These are phyloP conservation scores for Babyrousa celebensis DNA, from an alignment of 2,797 vertebrate genomes.

Conservation along the genomic window DNA sequence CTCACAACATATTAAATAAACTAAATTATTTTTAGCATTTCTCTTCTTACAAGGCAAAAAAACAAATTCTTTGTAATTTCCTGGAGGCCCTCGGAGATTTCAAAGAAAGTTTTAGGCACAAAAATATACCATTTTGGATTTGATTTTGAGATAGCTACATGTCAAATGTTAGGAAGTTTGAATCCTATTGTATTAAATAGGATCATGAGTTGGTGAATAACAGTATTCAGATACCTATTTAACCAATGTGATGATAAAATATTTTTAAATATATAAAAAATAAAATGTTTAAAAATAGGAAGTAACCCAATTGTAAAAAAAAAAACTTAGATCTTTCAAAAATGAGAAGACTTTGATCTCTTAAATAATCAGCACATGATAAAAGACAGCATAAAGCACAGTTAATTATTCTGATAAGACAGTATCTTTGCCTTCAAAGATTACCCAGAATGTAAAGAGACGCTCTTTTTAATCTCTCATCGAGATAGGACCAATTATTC, in stretches of 20 bases:
- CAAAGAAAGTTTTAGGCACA: background rate
- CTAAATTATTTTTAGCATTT: conserved; percentile 1
- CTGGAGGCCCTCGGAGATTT: no score
- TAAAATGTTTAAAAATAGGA: background rate
- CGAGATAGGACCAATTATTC: background rate
- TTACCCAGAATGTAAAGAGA: background rate
- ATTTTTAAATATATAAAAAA: background rate
- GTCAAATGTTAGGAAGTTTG: background rate
- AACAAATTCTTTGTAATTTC: conserved; percentile 15
- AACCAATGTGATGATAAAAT: background rate
- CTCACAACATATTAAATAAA: background rate
- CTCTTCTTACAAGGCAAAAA: background rate
- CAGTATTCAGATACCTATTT: background rate
- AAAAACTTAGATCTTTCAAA: background rate
- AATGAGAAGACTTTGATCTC: background rate
- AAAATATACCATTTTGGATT: background rate
- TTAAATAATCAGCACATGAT: background rate
- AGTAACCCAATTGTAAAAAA: background rate
- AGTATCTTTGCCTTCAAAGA: background rate
- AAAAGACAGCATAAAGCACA: background rate
- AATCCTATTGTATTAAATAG: background rate
- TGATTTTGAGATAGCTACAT: background rate
- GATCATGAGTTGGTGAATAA: background rate
- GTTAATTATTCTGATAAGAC: background rate
- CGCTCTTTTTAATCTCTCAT: background rate